phyloP scores from a whole-genome alignment of 2,888 invertebrate genomes.

The Hylaea fasciaria region DNA sequence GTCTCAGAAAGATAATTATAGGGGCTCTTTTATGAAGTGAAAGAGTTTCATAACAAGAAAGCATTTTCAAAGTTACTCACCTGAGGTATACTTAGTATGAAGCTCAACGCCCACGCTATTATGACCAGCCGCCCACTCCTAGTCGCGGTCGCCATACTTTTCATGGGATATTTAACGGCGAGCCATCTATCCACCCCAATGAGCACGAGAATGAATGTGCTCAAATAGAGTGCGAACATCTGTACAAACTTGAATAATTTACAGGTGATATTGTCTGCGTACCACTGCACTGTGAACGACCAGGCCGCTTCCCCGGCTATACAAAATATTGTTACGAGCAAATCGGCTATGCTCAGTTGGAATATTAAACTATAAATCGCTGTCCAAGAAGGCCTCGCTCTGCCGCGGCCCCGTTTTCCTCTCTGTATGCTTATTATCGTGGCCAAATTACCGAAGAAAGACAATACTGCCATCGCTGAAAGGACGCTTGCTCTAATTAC shows the following conservation, averaged over 20 bases:
- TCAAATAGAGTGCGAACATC: slow-evolving; percentile 92
- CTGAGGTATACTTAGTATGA: slow-evolving; percentile 92
- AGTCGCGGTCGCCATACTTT: slow-evolving; percentile 87
- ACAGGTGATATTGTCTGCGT: slow-evolving; percentile 90
- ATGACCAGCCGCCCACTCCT: slow-evolving; percentile 88
- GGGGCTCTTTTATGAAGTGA: background rate
- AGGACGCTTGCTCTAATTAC: slow-evolving; percentile 88
- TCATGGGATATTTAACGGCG: slow-evolving; percentile 92
- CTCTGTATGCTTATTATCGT: slow-evolving; percentile 91
- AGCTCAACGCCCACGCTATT: slow-evolving; percentile 89
- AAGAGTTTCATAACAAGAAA: background rate
- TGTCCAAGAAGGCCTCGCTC: slow-evolving; percentile 87
- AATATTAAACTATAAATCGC: slow-evolving; percentile 91
- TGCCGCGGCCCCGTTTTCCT: slow-evolving; percentile 84
- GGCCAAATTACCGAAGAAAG: slow-evolving; percentile 89
- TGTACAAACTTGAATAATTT: slow-evolving; percentile 92
- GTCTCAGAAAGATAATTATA: slow-evolving; percentile 6
- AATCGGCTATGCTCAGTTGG: slow-evolving; percentile 92
- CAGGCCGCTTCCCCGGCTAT: slow-evolving; percentile 92
- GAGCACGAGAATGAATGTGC: slow-evolving; percentile 92
- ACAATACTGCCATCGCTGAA: slow-evolving; percentile 88
- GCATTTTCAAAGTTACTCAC: slow-evolving; percentile 77
- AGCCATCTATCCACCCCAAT: slow-evolving; percentile 93
- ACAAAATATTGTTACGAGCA: slow-evolving; percentile 92
- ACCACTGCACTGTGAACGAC: slow-evolving; percentile 92